These are phyloP conservation scores for Lottia scabra DNA, from an alignment of 2,888 invertebrate genomes.

Conservation along the genomic window DNA sequence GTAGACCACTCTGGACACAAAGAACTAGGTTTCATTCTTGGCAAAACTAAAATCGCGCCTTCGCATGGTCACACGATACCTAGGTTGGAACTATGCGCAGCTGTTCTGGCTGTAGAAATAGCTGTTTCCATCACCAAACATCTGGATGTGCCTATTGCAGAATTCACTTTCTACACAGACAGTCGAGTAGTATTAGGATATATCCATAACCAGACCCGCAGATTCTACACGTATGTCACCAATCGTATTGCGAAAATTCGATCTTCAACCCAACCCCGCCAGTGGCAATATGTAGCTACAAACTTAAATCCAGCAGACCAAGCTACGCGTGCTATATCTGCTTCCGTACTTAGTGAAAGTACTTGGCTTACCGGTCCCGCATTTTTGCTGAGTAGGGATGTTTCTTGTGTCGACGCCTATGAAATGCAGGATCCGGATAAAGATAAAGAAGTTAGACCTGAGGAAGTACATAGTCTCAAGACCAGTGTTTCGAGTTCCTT, in stretches of 20 bases:
- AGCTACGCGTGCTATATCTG: background rate
- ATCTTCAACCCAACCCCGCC: background rate
- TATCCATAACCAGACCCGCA: background rate
- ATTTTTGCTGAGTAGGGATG: background rate
- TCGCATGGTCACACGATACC: conserved; percentile 25
- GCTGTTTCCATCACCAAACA: background rate
- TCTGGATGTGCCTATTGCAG: background rate
- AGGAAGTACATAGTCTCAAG: background rate
- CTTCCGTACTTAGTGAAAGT: background rate
- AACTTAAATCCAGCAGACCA: background rate
- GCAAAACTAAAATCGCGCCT: conserved; percentile 25
- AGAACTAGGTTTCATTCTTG: conserved; percentile 13
- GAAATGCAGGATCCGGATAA: background rate
- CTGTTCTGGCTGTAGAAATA: conserved; percentile 21
- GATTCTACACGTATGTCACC: conserved; percentile 13
- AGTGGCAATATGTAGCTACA: conserved; percentile 7
- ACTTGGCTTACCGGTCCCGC: background rate
- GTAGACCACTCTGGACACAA: background rate
- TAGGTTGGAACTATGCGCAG: conserved; percentile 24
- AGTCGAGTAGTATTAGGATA: conserved; percentile 2
- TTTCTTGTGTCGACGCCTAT: background rate
- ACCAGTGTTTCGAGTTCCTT: background rate
- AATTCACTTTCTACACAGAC: background rate
- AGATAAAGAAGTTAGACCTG: background rate
- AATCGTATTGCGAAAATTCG: conserved; percentile 10